Evolutionary conservation across 2,113 vertebrate genomes (phyloP).

Genomic region (Pteropus alecto): DNA sequence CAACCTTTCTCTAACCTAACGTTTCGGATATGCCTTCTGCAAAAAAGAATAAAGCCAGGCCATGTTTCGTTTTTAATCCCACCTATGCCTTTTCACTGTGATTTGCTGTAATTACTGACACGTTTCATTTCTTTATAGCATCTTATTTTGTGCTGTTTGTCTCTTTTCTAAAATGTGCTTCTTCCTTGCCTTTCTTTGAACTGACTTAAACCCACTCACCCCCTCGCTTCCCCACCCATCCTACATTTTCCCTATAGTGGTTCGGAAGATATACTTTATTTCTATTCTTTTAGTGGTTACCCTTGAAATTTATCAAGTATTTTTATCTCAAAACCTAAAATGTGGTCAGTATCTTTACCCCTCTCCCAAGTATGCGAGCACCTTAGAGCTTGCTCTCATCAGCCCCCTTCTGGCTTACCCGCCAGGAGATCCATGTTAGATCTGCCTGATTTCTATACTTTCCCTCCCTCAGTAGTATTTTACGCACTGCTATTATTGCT

Average conservation of each 20-base stretch:
- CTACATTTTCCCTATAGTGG: background rate
- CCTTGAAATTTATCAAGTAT: background rate
- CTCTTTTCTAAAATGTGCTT: background rate
- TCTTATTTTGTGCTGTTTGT: background rate
- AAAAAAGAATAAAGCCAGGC: background rate
- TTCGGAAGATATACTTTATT: background rate
- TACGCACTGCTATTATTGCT: background rate
- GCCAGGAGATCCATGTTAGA: background rate
- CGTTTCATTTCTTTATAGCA: background rate
- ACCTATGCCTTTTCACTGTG: background rate
- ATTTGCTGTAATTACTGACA: background rate
- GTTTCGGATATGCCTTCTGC: background rate
- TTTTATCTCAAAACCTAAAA: background rate
- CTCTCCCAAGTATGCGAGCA: background rate
- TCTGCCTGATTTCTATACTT: background rate
- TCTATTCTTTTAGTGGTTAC: background rate
- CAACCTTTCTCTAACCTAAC: background rate
- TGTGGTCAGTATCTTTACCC: background rate
- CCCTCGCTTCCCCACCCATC: no score
- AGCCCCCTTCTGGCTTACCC: background rate
- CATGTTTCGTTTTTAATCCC: background rate
- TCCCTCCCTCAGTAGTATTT: no score
- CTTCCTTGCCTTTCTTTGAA: background rate
- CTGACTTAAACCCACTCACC: background rate
- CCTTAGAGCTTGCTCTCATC: background rate